Evolutionary conservation across 2,797 vertebrate genomes (phyloP).

Genomic region (Pteronotus mesoamericanus): DNA sequence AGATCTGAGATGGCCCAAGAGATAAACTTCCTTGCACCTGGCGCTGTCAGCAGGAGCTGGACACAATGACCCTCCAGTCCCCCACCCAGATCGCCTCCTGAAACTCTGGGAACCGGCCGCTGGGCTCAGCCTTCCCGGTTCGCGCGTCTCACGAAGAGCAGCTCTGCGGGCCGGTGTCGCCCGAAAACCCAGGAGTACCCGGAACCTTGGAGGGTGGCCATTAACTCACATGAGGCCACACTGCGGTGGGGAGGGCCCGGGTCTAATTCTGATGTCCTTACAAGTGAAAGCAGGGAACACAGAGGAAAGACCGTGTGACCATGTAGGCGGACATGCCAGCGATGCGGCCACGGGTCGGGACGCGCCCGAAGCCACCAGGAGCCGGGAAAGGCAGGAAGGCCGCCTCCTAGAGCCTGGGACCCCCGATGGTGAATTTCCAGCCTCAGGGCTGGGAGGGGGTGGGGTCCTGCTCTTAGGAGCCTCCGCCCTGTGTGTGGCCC

Average conservation of each 20-base stretch:
- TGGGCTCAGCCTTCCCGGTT: fast-evolving
- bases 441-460: fast-evolving
- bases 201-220: not conserved
- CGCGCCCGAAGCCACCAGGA: not conserved
- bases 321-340: not conserved
- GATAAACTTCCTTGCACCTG: not conserved
- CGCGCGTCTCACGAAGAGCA: fast-evolving
- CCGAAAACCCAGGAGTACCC: not conserved
- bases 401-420: fast-evolving
- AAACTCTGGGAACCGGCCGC: not conserved
- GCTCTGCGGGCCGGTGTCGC: fast-evolving
- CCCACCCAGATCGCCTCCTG: too few relatives aligned
- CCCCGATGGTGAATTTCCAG: not conserved
- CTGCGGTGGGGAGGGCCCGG: not conserved
- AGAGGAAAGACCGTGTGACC: not conserved
- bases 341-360: not conserved
- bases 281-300: not conserved
- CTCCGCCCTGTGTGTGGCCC: fast-evolving
- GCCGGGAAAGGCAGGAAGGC: too few relatives aligned
- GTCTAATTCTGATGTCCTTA: not conserved
- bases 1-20: not conserved
- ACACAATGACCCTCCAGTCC: not conserved
- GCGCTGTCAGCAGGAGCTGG: not conserved
- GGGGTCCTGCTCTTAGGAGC: not conserved
- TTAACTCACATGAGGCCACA: not conserved